Base-by-base conservation (phyloP, 2,888 invertebrate species). In the Callyntrura sp. region DNA sequence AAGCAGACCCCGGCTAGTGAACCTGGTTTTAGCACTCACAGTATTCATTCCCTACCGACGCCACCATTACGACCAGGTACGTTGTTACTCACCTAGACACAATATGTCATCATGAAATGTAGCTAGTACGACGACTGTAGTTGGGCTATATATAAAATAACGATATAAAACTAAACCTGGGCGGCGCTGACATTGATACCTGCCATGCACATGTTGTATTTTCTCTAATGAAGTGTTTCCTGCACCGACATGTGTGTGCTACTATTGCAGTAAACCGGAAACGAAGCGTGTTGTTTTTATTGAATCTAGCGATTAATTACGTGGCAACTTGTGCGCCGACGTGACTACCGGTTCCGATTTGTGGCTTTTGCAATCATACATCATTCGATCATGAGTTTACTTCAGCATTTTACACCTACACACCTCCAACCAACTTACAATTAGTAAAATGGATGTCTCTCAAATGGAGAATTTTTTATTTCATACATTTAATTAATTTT, bases 1-100 rank as follows among this genome's bases (percentile, higher is more conserved):
- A 68, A 82, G 23, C 78, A 81, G 9, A 83, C 85, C 1, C 76
- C 90, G 14, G 60, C 87, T 65, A 68, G 62, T 14, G 65, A 48
- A 11, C 81, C 23, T 28, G 84, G 60, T 14, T 45, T 68, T 28
- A 70, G 48, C 20, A 87, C 88, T 8, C 23, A 68, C 25, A 91
- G 89, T 25, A 87, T 91, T 84, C 86, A 91, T 65, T 85, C 89
- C 11, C 81, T 89, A 12, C 92, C 92, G 23, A 93, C 93, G 20
- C 92, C 92, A 35, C 93, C 93, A 23, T 88, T 92, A n/a, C 65
- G 93, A 79, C 92, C 92, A 90, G 93, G 93, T 93, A 90, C 60
- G 65, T 73, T 14, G 20, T 23, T 76, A n/a, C n/a, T n/a, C n/a
- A n/a, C n/a, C n/a, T n/a, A n/a, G n/a, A n/a, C n/a, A n/a, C n/a